These are phyloP conservation scores for Malurus leucopterus DNA, from an alignment of 2,797 vertebrate species.

Conservation along the genomic window DNA sequence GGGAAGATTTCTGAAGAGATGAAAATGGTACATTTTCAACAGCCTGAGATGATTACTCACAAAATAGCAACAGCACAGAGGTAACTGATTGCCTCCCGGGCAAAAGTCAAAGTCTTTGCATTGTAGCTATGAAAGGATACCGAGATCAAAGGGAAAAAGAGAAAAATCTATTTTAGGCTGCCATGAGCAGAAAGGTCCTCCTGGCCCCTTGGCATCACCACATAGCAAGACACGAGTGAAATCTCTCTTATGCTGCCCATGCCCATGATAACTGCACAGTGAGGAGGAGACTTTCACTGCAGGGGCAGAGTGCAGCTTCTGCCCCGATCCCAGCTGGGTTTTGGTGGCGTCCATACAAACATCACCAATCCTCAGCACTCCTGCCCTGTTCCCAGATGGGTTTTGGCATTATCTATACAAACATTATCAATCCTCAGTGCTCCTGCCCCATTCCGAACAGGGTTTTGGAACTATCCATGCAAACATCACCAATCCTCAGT, in stretches of 20 bases:
- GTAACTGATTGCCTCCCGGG: conserved; percentile 30
- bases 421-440: too few species aligned
- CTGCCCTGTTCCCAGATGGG: too few species aligned
- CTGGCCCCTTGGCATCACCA: not conserved
- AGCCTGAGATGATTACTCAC: conserved; percentile 19
- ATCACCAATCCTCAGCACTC: not conserved
- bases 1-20: conserved; percentile 10
- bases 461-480: too few species aligned
- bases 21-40: conserved; percentile 17
- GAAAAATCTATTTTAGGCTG: conserved; percentile 10
- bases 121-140: not conserved
- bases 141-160: not conserved
- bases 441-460: too few species aligned
- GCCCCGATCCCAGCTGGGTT: not conserved
- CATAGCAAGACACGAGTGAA: not conserved
- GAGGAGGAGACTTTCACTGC: not conserved
- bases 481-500: too few species aligned
- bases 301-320: not conserved
- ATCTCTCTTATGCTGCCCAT: fast-evolving
- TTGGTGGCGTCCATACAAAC: not conserved
- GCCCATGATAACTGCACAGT: fast-evolving
- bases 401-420: too few species aligned
- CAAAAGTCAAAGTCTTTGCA: conserved; percentile 21
- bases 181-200: conserved; percentile 6
- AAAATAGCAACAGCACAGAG: conserved; percentile 19